phyloP scores from a whole-genome alignment of 2,797 vertebrate species.

The Galagoides demidoff region DNA sequence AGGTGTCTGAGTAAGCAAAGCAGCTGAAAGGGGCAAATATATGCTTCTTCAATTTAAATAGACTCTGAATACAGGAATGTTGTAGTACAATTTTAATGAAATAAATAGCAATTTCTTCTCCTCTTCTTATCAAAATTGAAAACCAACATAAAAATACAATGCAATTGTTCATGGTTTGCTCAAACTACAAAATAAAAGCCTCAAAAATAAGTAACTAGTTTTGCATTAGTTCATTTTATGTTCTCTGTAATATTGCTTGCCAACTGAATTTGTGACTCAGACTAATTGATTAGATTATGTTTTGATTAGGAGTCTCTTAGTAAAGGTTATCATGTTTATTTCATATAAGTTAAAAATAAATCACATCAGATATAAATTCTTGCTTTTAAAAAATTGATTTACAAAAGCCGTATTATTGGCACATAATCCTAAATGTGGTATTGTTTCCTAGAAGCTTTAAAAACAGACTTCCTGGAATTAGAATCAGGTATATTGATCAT shows the following conservation, averaged over 20 bases:
- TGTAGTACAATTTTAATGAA: background rate
- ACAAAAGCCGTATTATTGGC: background rate
- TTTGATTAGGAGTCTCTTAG: background rate
- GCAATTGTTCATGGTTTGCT: background rate
- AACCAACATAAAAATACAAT: background rate
- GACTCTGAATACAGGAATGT: background rate
- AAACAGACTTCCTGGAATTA: constrained; percentile 52
- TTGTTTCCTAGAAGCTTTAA: constrained; percentile 31
- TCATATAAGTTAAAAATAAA: background rate
- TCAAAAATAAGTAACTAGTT: background rate
- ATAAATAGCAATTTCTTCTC: background rate
- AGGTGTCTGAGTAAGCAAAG: background rate
- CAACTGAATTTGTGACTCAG: background rate
- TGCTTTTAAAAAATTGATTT: constrained; percentile 7
- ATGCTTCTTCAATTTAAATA: background rate
- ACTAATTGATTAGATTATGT: background rate
- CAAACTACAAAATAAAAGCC: background rate
- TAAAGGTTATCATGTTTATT: background rate
- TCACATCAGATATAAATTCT: background rate
- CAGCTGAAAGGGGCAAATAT: background rate
- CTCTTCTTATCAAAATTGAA: background rate
- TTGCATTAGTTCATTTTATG: background rate
- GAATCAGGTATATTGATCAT: background rate
- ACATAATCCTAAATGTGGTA: background rate
- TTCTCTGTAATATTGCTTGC: background rate